A percentile compares a stretch with the other conserved stretches of the same genome.
phyloP scores from a whole-genome alignment of 2,113 vertebrate species.

The Emydura subglobosa region DNA sequence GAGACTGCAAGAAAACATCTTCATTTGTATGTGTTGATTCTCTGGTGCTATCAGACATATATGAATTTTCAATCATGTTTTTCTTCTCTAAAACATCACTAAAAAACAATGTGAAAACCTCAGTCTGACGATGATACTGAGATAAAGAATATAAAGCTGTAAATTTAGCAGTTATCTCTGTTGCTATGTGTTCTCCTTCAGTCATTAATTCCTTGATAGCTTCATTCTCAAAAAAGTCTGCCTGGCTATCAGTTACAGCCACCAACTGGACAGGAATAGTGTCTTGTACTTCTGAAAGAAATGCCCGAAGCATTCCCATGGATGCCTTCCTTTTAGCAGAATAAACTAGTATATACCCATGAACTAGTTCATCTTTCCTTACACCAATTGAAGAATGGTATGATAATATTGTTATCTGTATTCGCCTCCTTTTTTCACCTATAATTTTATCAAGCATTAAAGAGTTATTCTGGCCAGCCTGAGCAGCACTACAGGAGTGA shows the following conservation, averaged over 20 bases:
- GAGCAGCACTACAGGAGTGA: constrained; percentile 94
- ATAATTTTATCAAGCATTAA: constrained; percentile 98
- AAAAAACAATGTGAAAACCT: constrained; percentile 97
- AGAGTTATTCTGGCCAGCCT: constrained; percentile 95
- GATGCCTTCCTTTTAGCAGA: constrained; percentile 97
- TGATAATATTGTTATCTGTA: constrained; percentile 96
- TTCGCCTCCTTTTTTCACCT: constrained; percentile 92
- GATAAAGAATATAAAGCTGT: constrained; percentile 98
- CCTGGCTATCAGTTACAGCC: constrained; percentile 98
- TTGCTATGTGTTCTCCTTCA: constrained; percentile 98
- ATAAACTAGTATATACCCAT: constrained; percentile 98
- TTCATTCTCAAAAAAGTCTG: constrained; percentile 98
- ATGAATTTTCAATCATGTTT: constrained; percentile 93
- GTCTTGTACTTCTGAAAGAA: constrained; percentile 96
- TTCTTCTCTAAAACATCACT: constrained; percentile 97
- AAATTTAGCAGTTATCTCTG: constrained; percentile 96
- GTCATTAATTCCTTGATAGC: constrained; percentile 98
- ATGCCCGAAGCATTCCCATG: constrained; percentile 97
- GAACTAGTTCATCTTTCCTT: constrained; percentile 96
- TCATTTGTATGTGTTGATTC: constrained; percentile 89
- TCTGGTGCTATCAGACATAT: constrained; percentile 90
- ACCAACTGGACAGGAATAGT: constrained; percentile 98
- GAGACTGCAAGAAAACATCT: constrained; percentile 93
- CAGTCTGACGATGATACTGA: constrained; percentile 96
- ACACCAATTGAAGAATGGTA: constrained; percentile 98